Conservation (phyloP, 2,888 invertebrate species). For the Odontothrips loti region DNA sequence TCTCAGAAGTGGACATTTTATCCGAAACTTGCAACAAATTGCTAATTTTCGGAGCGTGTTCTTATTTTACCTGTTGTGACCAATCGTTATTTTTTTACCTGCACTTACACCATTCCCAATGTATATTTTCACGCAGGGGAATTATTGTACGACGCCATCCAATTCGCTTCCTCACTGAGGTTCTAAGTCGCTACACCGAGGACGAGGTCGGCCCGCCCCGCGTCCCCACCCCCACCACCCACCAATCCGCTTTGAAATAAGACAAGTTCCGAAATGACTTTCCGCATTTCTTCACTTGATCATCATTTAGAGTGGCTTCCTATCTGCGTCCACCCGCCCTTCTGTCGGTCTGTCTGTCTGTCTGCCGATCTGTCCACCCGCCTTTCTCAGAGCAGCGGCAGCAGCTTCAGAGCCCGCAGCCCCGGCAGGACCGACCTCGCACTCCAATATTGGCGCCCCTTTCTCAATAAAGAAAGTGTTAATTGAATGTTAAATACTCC, state of each 20-base stretch:
- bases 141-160: too few species aligned
- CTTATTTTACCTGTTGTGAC: too few species aligned
- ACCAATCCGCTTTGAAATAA: background rate
- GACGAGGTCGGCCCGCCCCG: too few species aligned
- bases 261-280: too few species aligned
- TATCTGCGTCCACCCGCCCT: background rate
- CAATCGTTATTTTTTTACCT: too few species aligned
- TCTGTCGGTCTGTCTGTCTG: background rate
- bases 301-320: background rate
- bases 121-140: too few species aligned
- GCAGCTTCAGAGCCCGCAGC: too few species aligned
- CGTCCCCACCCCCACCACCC: background rate
- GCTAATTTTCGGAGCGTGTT: too few species aligned
- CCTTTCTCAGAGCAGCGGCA: background rate
- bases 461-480: conserved; percentile 25
- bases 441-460: conserved; percentile 1
- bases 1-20: too few species aligned
- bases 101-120: too few species aligned
- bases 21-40: too few species aligned
- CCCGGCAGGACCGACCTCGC: background rate
- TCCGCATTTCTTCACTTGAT: background rate
- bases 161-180: background rate
- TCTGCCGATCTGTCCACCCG: background rate
- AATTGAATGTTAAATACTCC: conserved; percentile 23
- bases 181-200: background rate